Conservation (phyloP, 1,140 invertebrate species). For the Lasioglossum albipes region DNA sequence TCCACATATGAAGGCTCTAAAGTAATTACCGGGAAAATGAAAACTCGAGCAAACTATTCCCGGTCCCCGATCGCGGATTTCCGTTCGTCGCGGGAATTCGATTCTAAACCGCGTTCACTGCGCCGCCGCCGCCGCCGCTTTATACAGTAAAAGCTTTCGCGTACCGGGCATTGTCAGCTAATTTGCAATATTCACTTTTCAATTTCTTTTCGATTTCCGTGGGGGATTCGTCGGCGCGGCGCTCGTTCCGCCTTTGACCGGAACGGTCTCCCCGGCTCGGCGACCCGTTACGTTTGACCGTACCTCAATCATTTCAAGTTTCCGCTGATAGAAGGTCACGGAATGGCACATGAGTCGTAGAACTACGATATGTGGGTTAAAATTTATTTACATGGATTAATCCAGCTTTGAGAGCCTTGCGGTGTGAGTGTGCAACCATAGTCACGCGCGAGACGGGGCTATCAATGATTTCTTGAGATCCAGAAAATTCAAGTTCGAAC, state of each 20-base stretch:
- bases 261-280: neutral
- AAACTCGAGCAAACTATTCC: slow-evolving; percentile 32
- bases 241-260: neutral
- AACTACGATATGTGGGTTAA: too few species aligned
- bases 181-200: slow-evolving; percentile 28
- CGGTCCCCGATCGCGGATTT: slow-evolving; percentile 9
- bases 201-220: slow-evolving; percentile 22
- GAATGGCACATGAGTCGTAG: too few species aligned
- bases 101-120: slow-evolving; percentile 20
- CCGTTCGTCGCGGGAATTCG: slow-evolving; percentile 12
- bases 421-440: too few species aligned
- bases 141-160: slow-evolving; percentile 9
- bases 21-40: slow-evolving; percentile 40
- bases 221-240: neutral
- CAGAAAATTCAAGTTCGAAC: too few species aligned
- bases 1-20: slow-evolving; percentile 5
- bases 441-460: too few species aligned
- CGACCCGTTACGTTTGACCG: neutral
- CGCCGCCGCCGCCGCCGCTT: neutral
- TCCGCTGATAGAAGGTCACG: too few species aligned
- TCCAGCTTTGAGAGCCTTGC: too few species aligned
- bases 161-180: neutral
- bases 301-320: too few species aligned
- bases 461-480: too few species aligned
- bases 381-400: too few species aligned